A percentile compares a stretch with the other conserved stretches of the same genome.
These are phyloP conservation scores for Rhagologus leucostigma DNA, from an alignment of 2,113 vertebrate genomes.

Conservation along the genomic window DNA sequence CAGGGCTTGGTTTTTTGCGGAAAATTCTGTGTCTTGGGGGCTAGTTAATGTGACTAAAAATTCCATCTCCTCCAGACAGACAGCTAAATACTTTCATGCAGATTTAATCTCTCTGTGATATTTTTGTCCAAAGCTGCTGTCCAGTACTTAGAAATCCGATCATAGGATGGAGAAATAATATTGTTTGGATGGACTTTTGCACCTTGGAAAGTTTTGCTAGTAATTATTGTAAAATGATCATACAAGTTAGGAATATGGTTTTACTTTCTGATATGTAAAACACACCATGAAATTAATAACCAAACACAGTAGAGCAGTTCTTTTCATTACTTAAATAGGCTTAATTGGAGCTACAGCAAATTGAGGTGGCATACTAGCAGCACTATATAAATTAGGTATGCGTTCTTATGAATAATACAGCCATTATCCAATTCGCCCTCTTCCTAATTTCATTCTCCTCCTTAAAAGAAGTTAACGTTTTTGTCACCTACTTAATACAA, in stretches of 20 bases:
- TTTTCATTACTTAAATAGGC: conserved; percentile 47
- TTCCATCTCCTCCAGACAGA: background rate
- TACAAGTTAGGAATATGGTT: background rate
- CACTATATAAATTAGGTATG: conserved; percentile 33
- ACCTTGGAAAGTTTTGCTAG: background rate
- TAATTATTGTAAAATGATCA: background rate
- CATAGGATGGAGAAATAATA: background rate
- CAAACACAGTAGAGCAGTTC: conserved; percentile 5
- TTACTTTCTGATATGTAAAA: conserved; percentile 23
- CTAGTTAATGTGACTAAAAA: background rate
- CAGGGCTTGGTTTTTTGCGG: background rate
- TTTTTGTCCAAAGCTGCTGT: background rate
- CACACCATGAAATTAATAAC: conserved; percentile 40
- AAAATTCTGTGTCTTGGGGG: background rate
- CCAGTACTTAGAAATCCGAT: background rate
- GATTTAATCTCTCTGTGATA: background rate
- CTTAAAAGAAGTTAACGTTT: background rate
- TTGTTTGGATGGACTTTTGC: background rate
- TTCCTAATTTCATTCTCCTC: conserved; percentile 8
- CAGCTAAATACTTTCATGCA: background rate
- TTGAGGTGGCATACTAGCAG: conserved; percentile 17
- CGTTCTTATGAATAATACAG: background rate
- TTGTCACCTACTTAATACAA: background rate
- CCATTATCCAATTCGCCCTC: conserved; percentile 4
- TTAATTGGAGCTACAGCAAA: conserved; percentile 51